phyloP scores from a whole-genome alignment of 2,888 invertebrate species.

The Noctuana brunneofusca region DNA sequence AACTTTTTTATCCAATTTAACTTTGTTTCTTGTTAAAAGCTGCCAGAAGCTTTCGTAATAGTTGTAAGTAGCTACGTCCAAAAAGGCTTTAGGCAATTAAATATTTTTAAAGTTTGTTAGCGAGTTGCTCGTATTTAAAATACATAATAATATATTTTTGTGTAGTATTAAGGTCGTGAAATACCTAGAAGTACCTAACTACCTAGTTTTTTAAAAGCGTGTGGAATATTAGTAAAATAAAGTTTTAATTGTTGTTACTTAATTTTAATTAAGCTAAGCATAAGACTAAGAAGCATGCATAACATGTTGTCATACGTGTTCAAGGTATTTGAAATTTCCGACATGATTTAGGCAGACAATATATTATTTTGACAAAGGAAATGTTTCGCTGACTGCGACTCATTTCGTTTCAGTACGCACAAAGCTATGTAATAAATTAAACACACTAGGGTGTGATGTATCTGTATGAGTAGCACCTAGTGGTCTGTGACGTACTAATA shows the following conservation, averaged over 20 bases:
- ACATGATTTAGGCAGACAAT: background rate
- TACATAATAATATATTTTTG: too few relatives aligned
- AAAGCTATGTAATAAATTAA: too few relatives aligned
- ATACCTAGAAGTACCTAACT: too few relatives aligned
- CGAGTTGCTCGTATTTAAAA: background rate
- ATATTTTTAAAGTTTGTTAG: background rate
- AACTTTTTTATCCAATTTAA: constrained; percentile 20
- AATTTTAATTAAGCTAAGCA: too few relatives aligned
- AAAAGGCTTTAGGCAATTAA: background rate
- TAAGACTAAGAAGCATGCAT: background rate
- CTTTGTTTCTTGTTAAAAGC: constrained; percentile 5
- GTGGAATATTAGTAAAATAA: too few relatives aligned
- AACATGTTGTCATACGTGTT: background rate
- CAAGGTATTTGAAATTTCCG: background rate
- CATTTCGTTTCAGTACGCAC: too few relatives aligned
- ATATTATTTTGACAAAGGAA: background rate
- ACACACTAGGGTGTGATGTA: too few relatives aligned
- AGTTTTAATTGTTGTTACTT: background rate
- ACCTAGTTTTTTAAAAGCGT: too few relatives aligned
- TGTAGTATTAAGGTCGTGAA: too few relatives aligned
- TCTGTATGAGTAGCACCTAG: too few relatives aligned
- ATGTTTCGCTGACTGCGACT: background rate
- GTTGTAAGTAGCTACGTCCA: background rate
- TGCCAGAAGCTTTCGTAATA: constrained; percentile 1
- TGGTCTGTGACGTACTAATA: too few relatives aligned